Evolutionary conservation across 2,113 vertebrate genomes (phyloP).

Genomic region (Probosciger aterrimus): DNA sequence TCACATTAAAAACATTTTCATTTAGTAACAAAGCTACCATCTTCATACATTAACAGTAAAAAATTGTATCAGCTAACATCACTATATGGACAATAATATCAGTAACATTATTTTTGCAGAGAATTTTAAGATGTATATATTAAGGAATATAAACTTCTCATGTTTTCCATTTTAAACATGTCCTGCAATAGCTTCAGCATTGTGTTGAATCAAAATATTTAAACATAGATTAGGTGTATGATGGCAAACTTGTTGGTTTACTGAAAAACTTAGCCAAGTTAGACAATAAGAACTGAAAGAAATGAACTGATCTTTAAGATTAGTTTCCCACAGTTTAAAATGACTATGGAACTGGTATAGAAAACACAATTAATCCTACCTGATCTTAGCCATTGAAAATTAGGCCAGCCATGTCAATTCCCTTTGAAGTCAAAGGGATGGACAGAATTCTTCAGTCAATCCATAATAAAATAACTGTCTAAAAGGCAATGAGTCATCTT

Average conservation of each 20-base stretch:
- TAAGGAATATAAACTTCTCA: neutral
- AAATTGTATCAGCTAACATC: fast-evolving
- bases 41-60: neutral
- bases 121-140: neutral
- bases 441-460: neutral
- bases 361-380: neutral
- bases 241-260: neutral
- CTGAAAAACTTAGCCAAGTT: neutral
- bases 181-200: neutral
- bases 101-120: neutral
- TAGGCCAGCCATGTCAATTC: neutral
- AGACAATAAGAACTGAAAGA: neutral
- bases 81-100: neutral
- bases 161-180: neutral
- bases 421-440: neutral
- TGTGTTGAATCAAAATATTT: neutral
- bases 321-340: neutral
- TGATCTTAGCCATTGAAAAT: neutral
- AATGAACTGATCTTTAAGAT: neutral
- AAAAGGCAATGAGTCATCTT: neutral
- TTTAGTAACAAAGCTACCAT: neutral
- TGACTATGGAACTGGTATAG: neutral
- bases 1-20: neutral
- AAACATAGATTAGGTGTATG: neutral
- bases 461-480: neutral